Conservation (phyloP, 2,888 invertebrate species). For the Dynastes maya region DNA sequence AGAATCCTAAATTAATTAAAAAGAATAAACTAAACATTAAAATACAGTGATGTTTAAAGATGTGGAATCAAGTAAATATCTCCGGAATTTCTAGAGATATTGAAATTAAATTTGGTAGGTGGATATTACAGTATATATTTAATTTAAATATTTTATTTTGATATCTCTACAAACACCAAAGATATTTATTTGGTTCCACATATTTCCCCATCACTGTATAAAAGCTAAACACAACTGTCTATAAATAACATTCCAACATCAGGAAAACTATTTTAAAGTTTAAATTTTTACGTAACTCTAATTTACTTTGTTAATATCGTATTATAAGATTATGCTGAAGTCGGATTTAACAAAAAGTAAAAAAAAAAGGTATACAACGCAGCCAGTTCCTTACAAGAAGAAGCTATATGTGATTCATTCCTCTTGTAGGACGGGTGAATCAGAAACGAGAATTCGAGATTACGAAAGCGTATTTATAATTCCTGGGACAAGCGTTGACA, state of each 20-base stretch:
- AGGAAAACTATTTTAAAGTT: not conserved
- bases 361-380: constrained; percentile 3
- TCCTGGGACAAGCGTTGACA: constrained; percentile 78
- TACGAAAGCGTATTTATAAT: constrained; percentile 85
- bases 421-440: constrained; percentile 73
- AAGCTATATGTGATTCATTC: constrained; percentile 54
- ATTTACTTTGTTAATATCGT: not conserved
- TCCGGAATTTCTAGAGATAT: no score
- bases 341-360: constrained; percentile 1
- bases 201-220: no score
- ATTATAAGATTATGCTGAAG: constrained; percentile 49
- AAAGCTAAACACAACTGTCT: not conserved
- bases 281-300: not conserved
- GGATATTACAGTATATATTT: no score
- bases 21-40: no score
- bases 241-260: not conserved
- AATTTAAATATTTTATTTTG: no score
- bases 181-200: no score
- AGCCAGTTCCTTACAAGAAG: constrained; percentile 5
- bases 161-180: no score
- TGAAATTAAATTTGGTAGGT: no score
- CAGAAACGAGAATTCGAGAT: constrained; percentile 77
- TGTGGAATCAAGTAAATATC: no score
- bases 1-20: no score
- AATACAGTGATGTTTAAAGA: no score